Percentiles rank a stretch among this genome's conserved stretches.
These are phyloP conservation scores for Rhagoletis zephyria DNA, from an alignment of 1,140 invertebrate species.

Conservation along the genomic window DNA sequence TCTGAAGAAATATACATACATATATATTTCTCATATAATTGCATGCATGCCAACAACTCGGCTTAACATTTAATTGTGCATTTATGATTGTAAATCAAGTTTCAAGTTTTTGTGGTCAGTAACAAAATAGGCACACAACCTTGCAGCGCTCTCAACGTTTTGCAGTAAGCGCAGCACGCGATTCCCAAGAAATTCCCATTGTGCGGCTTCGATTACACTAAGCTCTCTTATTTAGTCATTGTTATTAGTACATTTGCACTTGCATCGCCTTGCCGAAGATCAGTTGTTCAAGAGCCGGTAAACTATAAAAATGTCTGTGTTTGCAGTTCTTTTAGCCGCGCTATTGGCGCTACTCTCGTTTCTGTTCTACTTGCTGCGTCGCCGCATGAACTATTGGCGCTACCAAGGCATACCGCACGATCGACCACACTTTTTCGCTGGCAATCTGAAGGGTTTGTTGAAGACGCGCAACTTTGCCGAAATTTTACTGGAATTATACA, in stretches of 20 bases:
- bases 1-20: not conserved
- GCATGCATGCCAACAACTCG: too few relatives aligned
- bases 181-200: conserved; percentile 24
- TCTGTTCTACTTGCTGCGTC: conserved; percentile 49
- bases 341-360: conserved; percentile 28
- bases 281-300: conserved; percentile 30
- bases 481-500: conserved; percentile 64
- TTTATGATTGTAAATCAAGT: conserved; percentile 4
- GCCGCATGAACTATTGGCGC: conserved; percentile 70
- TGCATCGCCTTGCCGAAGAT: not conserved
- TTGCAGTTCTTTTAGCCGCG: conserved; percentile 21
- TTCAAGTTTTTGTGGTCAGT: not conserved
- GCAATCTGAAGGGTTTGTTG: conserved; percentile 63
- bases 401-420: conserved; percentile 72
- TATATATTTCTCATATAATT: not conserved
- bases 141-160: not conserved
- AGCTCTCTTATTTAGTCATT: conserved; percentile 30
- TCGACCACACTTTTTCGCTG: conserved; percentile 66
- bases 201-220: not conserved
- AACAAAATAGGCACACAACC: not conserved
- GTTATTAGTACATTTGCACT: conserved; percentile 31
- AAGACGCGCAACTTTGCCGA: conserved; percentile 58
- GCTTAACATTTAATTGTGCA: not conserved
- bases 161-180: not conserved
- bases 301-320: conserved; percentile 35